Evolutionary conservation across 1,140 invertebrate genomes (phyloP), one percentile per base, ranked within the genome.

Genomic region (Saccostrea glomerata): DNA sequence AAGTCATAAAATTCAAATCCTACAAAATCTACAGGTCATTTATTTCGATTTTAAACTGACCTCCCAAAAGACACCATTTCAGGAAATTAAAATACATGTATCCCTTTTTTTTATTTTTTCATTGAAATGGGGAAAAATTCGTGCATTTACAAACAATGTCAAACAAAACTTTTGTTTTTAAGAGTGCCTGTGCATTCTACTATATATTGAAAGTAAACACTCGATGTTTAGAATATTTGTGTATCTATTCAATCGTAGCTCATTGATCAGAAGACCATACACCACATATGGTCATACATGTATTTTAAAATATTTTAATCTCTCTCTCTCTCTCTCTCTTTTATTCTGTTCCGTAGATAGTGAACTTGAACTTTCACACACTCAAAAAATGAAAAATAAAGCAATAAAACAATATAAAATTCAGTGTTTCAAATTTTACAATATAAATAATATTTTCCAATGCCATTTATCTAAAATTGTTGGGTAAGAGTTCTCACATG

Each of bases 241-340:
- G 58, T 63, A 63, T 63, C 58, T 20, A 63, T 63, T 63, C 58
- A n/a, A 63, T 63, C 58, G 58, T 17, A 63, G 17, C n/a, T 20
- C n/a, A 63, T 36, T 36, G 30, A 36, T 63, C 58, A 63, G 58
- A 63, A 63, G 5, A 63, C 58, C n/a, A 47, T 47, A 47, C 47
- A 7, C 47, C 47, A 0, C 47, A 47, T 7, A 47, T 6, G 47
- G 47, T 47, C 9, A 47, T 47, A n/a, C n/a, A n/a, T 9, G 56
- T 17, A 63, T 63, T 47, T 47, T 30, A 30, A 73, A 73, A 13
- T 11, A 30, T 2, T 25, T 7, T 73, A 7, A 13, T 73, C 70
- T 73, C 70, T 36, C 70, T 73, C 70, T 36, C 7, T 77, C 70
- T 77, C 70, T 77, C 70, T 77, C 70, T 77, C 25, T 36, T 7